A percentile compares a stretch with the other conserved stretches of the same genome.
Evolutionary conservation across 2,113 vertebrate species (phyloP).

Genomic region (Pelecanus crispus): DNA sequence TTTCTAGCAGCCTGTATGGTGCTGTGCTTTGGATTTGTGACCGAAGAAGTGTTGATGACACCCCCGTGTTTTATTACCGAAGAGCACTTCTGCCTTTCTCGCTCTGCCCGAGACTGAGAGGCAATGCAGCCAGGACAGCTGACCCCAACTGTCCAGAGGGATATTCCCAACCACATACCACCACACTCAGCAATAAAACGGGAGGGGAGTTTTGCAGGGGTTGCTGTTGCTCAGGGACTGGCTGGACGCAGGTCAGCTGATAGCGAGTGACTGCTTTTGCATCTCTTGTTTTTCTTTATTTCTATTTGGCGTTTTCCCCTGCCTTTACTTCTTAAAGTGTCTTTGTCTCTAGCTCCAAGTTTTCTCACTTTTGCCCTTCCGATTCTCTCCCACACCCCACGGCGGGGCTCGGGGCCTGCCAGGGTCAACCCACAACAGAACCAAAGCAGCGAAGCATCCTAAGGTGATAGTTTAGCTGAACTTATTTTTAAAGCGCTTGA

Average conservation of each 20-base stretch:
- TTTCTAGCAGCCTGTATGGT: not conserved
- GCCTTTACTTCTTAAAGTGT: not conserved
- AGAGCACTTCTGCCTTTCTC: not conserved
- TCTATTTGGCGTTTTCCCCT: not conserved
- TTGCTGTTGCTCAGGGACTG: not conserved
- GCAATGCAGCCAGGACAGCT: not conserved
- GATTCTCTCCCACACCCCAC: not conserved
- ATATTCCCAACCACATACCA: no score
- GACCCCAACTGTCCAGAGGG: not conserved
- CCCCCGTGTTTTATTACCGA: not conserved
- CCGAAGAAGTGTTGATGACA: not conserved
- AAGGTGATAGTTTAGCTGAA: not conserved
- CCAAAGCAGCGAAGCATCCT: not conserved
- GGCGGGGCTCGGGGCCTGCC: not conserved
- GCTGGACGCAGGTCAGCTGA: not conserved
- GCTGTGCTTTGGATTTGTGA: not conserved
- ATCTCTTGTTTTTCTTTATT: not conserved
- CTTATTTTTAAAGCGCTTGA: not conserved
- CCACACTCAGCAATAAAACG: not conserved
- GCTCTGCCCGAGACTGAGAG: not conserved
- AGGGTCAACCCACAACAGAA: not conserved
- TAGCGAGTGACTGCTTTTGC: not conserved
- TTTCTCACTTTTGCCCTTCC: not conserved
- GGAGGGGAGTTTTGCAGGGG: not conserved
- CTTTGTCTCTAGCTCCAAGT: not conserved